phyloP scores from a whole-genome alignment of 2,797 vertebrate genomes.

The Rousettus madagascariensis region DNA sequence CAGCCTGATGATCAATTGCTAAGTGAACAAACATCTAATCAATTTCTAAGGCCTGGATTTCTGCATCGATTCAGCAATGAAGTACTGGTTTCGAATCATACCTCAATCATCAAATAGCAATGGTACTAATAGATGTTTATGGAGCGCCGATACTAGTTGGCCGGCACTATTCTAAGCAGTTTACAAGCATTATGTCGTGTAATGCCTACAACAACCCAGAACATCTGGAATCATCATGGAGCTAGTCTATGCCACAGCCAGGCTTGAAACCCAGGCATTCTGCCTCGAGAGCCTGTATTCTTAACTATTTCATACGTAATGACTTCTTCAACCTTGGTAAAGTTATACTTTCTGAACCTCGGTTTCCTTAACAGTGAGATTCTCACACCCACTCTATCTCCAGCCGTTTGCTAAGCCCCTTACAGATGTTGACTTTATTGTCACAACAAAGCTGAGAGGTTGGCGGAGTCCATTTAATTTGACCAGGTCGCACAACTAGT shows the following conservation, averaged over 20 bases:
- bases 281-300: background rate
- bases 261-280: background rate
- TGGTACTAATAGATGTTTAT: background rate
- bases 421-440: background rate
- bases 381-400: background rate
- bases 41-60: background rate
- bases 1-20: background rate
- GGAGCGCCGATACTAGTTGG: background rate
- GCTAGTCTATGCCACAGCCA: background rate
- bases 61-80: background rate
- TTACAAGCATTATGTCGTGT: background rate
- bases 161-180: background rate
- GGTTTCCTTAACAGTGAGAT: background rate
- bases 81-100: background rate
- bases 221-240: background rate
- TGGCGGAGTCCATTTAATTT: background rate
- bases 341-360: background rate
- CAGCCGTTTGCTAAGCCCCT: background rate
- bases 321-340: background rate
- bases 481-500: background rate
- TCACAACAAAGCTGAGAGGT: background rate
- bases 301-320: background rate
- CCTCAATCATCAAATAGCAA: background rate
- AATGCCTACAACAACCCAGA: background rate
- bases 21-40: background rate